Conservation (phyloP, 2,888 invertebrate species). For the Lagria hirta region DNA sequence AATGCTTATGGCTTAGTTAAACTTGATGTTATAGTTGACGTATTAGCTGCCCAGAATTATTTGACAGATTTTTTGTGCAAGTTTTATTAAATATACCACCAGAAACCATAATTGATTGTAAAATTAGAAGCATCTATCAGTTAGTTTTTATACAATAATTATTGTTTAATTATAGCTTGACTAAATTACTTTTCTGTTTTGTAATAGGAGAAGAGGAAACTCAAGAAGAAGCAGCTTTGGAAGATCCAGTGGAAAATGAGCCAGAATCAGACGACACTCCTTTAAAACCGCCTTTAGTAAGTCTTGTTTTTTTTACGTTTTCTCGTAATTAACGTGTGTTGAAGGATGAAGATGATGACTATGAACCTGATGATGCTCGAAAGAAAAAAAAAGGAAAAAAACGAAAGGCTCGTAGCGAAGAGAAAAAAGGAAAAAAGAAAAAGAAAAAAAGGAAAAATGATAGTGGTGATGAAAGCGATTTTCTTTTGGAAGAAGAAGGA, state of each 20-base stretch:
- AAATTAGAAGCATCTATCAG: too few relatives aligned
- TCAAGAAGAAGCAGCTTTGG: slow-evolving; percentile 67
- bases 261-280: slow-evolving; percentile 73
- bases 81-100: too few relatives aligned
- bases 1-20: too few relatives aligned
- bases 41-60: too few relatives aligned
- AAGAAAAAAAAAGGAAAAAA: slow-evolving; percentile 95
- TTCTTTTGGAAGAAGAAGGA: slow-evolving; percentile 65
- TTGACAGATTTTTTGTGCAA: too few relatives aligned
- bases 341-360: slow-evolving; percentile 83
- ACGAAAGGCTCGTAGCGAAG: slow-evolving; percentile 85
- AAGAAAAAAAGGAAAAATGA: slow-evolving; percentile 94
- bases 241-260: slow-evolving; percentile 67
- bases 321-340: too few relatives aligned
- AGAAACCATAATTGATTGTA: too few relatives aligned
- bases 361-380: slow-evolving; percentile 79
- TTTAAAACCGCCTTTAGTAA: slow-evolving; percentile 39
- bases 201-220: slow-evolving; percentile 67
- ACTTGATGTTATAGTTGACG: too few relatives aligned
- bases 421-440: slow-evolving; percentile 90
- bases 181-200: slow-evolving; percentile 12
- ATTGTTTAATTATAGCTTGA: neutral
- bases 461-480: slow-evolving; percentile 84
- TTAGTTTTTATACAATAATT: too few relatives aligned
- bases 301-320: slow-evolving; percentile 6